Conservation (phyloP, 2,113 vertebrate genomes). For the Tricholaema leucomelas region DNA sequence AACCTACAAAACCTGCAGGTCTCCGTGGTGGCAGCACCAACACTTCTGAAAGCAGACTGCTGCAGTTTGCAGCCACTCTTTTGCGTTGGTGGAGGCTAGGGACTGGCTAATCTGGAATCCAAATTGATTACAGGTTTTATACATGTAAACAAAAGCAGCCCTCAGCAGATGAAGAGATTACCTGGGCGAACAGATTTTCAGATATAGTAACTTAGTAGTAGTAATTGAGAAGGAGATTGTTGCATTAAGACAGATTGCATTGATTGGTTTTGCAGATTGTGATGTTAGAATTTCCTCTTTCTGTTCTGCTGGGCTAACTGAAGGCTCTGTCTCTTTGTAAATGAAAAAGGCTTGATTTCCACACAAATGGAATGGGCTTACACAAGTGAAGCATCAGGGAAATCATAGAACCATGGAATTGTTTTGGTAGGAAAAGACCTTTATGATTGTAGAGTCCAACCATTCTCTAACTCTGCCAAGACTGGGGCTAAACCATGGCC, state of each 20-base stretch:
- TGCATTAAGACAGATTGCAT: background rate
- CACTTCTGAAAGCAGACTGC: background rate
- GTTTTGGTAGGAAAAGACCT: too few species aligned
- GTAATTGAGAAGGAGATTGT: background rate
- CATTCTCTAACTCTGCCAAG: too few species aligned
- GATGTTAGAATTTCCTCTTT: background rate
- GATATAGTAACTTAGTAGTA: background rate
- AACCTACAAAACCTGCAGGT: background rate
- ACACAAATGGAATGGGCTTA: background rate
- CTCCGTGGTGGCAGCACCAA: background rate
- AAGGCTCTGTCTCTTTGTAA: background rate
- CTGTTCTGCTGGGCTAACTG: background rate
- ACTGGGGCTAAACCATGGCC: too few species aligned
- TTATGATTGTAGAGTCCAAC: too few species aligned
- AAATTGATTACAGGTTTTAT: constrained; percentile 71
- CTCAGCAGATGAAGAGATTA: background rate
- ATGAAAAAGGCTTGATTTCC: background rate
- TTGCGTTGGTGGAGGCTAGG: background rate
- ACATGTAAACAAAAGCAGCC: constrained; percentile 58
- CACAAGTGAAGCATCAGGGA: background rate
- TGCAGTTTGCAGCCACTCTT: background rate
- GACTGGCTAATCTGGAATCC: constrained; percentile 25
- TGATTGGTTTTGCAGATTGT: background rate
- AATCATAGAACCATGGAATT: background rate
- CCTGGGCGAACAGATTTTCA: background rate